These are phyloP conservation scores for Arizona elegans DNA, from an alignment of 2,113 vertebrate species.

Conservation along the genomic window DNA sequence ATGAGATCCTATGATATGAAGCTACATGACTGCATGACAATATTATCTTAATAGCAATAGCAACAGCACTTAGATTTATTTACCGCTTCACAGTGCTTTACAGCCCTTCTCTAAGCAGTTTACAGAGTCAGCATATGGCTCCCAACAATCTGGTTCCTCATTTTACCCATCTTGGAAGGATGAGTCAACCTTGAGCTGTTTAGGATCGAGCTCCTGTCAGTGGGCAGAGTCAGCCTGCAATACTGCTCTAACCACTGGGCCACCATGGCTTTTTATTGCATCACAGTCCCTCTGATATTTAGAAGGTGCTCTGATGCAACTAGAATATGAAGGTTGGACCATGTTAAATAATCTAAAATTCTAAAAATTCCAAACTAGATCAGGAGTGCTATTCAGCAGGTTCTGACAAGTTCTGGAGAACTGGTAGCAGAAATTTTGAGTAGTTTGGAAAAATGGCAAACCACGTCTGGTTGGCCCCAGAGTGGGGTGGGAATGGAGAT, in stretches of 20 bases:
- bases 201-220: background rate
- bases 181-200: background rate
- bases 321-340: background rate
- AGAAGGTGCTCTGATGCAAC: background rate
- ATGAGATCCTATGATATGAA: background rate
- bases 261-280: background rate
- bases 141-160: background rate
- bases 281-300: background rate
- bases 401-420: too few relatives aligned
- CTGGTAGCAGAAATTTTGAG: too few relatives aligned
- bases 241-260: background rate
- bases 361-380: background rate
- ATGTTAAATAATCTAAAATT: background rate
- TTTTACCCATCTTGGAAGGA: background rate
- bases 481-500: too few relatives aligned
- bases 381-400: too few relatives aligned
- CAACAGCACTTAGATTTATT: background rate
- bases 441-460: too few relatives aligned
- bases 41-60: background rate
- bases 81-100: background rate
- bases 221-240: background rate
- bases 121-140: background rate
- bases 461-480: too few relatives aligned
- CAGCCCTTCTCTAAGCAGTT: background rate
- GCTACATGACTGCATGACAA: background rate